Evolutionary conservation across 2,888 invertebrate species (phyloP), one percentile per base, ranked within the genome.

Genomic region (Thera britannica): DNA sequence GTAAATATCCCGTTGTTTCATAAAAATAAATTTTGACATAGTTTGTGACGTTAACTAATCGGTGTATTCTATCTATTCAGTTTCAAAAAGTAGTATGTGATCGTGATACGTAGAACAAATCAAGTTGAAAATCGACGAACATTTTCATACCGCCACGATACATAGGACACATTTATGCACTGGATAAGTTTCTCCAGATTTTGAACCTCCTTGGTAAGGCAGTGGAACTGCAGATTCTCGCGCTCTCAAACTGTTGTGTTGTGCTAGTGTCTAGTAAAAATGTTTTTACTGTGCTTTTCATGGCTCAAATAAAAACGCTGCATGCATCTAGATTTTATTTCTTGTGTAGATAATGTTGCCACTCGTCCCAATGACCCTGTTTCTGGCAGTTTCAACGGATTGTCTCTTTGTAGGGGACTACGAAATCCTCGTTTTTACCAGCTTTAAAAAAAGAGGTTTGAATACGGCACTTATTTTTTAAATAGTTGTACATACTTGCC

Each of bases 251-350:
- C 66, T 61, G 66, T 57, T 61, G 35, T 61, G 66, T 57, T 61
- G 35, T 35, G 8, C 54, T 34, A 59, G 60, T 60, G 60, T 65
- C 65, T 65, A 58, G 54, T 67, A 58, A 54, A 65, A 62, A 54
- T 52, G 52, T 61, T 62, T 67, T 67, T 58, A 62, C 58, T 62
- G 56, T 54, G 23, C 23, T 58, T 54, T 67, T 67, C 62, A 67
- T 61, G 51, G 58, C 62, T 52, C 36, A 54, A 62, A 62, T 62
- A 67, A 62, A 65, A 67, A 67, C 36, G 54, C 23, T 23, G 41
- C 23, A 65, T 41, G 38, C 23, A 12, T 52, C 41, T 48, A 23
- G 12, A 62, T 54, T 62, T 62, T 67, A 48, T 58, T 67, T 62
- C 34, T 46, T 57, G 38, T 62, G 66, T 67, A 41, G 41, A 41